phyloP scores from a whole-genome alignment of 2,797 vertebrate species.

The Bryconaethiops microstoma region DNA sequence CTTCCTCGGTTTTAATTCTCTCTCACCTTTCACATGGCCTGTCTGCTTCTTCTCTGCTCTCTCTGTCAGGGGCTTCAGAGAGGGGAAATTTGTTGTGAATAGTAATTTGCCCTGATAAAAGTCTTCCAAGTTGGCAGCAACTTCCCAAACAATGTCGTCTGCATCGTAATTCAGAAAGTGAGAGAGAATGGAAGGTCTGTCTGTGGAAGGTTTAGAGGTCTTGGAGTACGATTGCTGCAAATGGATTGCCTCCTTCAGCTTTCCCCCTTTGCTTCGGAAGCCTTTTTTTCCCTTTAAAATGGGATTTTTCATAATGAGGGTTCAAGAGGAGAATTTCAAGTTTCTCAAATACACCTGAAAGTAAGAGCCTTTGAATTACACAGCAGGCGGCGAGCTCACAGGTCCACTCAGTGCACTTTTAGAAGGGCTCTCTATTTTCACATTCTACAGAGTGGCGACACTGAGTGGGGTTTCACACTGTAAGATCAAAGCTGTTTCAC shows the following conservation, averaged over 20 bases:
- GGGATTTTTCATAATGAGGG: constrained; percentile 13
- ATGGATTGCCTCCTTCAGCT: constrained; percentile 30
- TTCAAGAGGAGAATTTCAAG: not conserved
- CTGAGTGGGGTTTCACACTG: not conserved
- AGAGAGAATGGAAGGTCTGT: constrained; percentile 3
- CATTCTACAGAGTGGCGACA: not conserved
- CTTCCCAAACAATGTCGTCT: constrained; percentile 41
- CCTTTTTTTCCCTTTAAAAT: constrained; percentile 15
- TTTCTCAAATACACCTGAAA: not conserved
- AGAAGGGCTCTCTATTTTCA: not conserved
- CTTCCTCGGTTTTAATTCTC: constrained; percentile 14
- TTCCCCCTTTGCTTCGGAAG: not conserved
- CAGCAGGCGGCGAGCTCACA: not conserved
- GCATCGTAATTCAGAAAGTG: constrained; percentile 37
- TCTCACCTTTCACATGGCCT: not conserved
- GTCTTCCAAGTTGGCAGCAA: constrained; percentile 47
- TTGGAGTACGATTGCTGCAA: constrained; percentile 40
- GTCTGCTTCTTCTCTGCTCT: not conserved
- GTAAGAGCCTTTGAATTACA: not conserved
- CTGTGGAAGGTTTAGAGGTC: constrained; percentile 41
- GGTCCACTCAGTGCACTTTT: not conserved
- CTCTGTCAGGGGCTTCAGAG: constrained; percentile 46
- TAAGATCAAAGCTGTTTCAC: not conserved
- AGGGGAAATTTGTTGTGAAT: constrained; percentile 20
- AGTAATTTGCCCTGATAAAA: constrained; percentile 62